Conservation (phyloP, 2,888 invertebrate genomes). For the Andrena bucephala region DNA sequence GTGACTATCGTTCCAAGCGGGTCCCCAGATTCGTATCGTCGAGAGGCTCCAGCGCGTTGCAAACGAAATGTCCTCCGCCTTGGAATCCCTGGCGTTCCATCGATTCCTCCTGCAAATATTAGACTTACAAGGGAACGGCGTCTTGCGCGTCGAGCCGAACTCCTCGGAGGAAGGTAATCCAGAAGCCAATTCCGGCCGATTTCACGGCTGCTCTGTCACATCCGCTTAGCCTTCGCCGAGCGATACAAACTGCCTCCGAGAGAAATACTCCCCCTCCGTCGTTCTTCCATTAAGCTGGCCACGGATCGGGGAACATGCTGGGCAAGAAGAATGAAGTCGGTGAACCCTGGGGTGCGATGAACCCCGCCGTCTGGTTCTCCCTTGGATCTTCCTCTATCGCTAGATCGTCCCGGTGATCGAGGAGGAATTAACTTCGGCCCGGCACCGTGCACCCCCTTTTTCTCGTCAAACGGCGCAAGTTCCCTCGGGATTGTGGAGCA, state of each 20-base stretch:
- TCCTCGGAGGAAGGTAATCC: constrained; percentile 12
- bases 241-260: constrained; percentile 36
- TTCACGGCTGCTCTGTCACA: constrained; percentile 54
- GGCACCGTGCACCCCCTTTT: too few relatives aligned
- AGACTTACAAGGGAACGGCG: background rate
- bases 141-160: background rate
- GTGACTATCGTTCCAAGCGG: background rate
- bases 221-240: constrained; percentile 38
- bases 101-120: background rate
- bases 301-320: background rate
- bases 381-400: too few relatives aligned
- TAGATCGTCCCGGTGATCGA: too few relatives aligned
- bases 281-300: constrained; percentile 2
- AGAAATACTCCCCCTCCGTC: constrained; percentile 25
- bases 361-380: background rate
- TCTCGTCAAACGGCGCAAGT: background rate
- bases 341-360: background rate
- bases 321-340: background rate
- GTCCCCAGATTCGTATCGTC: background rate
- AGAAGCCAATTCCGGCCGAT: constrained; percentile 58
- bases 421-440: too few relatives aligned
- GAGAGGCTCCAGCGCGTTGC: background rate
- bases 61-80: background rate
- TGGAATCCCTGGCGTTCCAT: background rate
- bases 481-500: background rate